Evolutionary conservation across 2,113 vertebrate species (phyloP).

Genomic region (Astatotilapia flaviijosephi): DNA sequence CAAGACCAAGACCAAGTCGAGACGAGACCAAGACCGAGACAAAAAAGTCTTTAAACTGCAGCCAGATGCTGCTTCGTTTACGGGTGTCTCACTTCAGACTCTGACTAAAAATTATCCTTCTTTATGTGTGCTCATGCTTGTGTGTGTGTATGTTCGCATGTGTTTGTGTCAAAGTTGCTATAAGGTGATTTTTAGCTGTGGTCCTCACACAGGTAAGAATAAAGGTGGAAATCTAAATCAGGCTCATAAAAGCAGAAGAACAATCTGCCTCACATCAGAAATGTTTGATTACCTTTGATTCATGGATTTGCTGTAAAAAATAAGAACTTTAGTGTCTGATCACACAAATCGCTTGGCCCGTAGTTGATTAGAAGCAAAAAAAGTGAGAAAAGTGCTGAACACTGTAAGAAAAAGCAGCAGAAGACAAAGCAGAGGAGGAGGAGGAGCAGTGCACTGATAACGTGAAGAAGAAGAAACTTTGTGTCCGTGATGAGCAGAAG

Average conservation of each 20-base stretch:
- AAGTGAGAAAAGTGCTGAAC: neutral
- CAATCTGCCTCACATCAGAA: neutral
- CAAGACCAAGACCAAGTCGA: neutral
- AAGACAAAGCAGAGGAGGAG: neutral
- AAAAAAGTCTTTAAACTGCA: neutral
- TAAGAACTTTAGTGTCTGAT: neutral
- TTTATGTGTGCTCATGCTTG: neutral
- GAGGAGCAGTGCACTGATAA: neutral
- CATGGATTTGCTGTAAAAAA: neutral
- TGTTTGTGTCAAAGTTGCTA: neutral
- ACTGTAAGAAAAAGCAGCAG: neutral
- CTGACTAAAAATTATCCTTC: neutral
- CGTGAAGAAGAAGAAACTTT: neutral
- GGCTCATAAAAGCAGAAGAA: neutral
- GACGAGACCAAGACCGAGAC: neutral
- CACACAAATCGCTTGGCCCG: fast-evolving
- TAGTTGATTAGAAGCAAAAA: neutral
- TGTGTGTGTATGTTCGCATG: neutral
- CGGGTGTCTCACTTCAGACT: neutral
- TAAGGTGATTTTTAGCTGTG: neutral
- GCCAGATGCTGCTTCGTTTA: neutral
- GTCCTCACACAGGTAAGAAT: neutral
- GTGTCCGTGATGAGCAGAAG: neutral
- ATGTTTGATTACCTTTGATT: neutral
- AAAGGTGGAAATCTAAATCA: neutral